These are phyloP conservation scores for Halictus rubicundus DNA, from an alignment of 1,140 invertebrate genomes.

Conservation along the genomic window DNA sequence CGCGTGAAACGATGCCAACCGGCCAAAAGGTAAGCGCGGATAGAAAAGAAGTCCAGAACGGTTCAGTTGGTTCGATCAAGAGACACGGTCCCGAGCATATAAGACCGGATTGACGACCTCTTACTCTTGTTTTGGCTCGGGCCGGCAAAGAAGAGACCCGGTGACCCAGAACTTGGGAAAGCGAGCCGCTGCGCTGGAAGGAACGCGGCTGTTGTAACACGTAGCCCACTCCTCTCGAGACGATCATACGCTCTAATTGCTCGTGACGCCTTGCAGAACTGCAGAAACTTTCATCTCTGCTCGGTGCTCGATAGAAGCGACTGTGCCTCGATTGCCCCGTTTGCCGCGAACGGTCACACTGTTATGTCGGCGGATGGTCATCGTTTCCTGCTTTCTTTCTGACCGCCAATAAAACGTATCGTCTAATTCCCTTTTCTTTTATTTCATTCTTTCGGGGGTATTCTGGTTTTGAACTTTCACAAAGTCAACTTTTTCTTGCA, in stretches of 20 bases:
- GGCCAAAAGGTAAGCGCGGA: slow-evolving; percentile 15
- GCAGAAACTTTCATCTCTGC: slow-evolving; percentile 69
- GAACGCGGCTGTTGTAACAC: slow-evolving; percentile 51
- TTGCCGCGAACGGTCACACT: background rate
- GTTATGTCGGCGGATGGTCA: background rate
- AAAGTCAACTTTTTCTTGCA: too few relatives aligned
- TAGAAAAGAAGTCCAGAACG: background rate
- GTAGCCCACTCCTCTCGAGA: slow-evolving; percentile 55
- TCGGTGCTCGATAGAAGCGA: slow-evolving; percentile 27
- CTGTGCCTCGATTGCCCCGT: background rate
- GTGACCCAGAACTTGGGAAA: slow-evolving; percentile 78
- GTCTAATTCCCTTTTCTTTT: too few relatives aligned
- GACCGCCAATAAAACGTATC: background rate
- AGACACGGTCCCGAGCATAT: background rate
- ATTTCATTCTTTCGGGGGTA: too few relatives aligned
- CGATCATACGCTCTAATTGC: slow-evolving; percentile 74
- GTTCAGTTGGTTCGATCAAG: background rate
- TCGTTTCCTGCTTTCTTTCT: slow-evolving; percentile 52
- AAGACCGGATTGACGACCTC: slow-evolving; percentile 47
- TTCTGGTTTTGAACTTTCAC: too few relatives aligned
- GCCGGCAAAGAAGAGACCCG: slow-evolving; percentile 63
- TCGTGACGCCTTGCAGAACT: slow-evolving; percentile 61
- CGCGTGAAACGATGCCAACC: slow-evolving; percentile 39
- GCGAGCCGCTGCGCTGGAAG: slow-evolving; percentile 51
- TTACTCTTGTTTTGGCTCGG: slow-evolving; percentile 63